A percentile compares a stretch with the other conserved stretches of the same genome.
These are phyloP conservation scores for Ferdinandea cuprea DNA, from an alignment of 2,888 invertebrate genomes.

Conservation along the genomic window DNA sequence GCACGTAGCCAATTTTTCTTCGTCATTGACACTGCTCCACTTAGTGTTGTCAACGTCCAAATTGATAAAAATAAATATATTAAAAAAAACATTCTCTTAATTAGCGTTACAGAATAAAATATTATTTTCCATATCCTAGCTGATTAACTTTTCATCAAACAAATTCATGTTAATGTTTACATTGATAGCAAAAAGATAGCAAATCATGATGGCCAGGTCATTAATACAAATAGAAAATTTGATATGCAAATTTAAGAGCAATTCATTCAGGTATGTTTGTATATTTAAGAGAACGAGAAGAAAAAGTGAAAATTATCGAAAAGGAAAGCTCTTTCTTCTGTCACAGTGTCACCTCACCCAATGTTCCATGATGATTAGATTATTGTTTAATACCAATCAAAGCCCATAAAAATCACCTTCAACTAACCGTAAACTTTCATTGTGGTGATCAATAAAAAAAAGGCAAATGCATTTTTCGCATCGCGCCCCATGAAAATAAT, in stretches of 20 bases:
- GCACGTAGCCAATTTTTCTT: conserved; percentile 2
- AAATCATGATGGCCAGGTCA: neutral
- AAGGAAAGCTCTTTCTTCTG: conserved; percentile 34
- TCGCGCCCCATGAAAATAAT: neutral
- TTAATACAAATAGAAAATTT: neutral
- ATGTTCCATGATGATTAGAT: no score
- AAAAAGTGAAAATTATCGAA: neutral
- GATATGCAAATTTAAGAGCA: conserved; percentile 14
- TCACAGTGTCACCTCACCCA: no score
- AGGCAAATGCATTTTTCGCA: neutral
- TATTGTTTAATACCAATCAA: no score
- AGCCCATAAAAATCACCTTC: no score
- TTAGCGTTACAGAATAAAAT: neutral
- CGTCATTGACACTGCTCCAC: neutral
- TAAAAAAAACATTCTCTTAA: neutral
- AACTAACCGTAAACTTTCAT: neutral
- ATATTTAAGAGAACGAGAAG: conserved; percentile 36
- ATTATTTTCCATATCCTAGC: neutral
- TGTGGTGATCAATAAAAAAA: neutral
- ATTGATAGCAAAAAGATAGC: neutral
- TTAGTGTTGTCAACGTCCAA: neutral
- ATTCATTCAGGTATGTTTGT: conserved; percentile 14
- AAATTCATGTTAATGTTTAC: neutral
- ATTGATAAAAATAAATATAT: neutral
- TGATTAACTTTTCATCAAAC: neutral